Base-by-base conservation (phyloP, 1,140 invertebrate genomes). In the Euglossa dilemma region DNA sequence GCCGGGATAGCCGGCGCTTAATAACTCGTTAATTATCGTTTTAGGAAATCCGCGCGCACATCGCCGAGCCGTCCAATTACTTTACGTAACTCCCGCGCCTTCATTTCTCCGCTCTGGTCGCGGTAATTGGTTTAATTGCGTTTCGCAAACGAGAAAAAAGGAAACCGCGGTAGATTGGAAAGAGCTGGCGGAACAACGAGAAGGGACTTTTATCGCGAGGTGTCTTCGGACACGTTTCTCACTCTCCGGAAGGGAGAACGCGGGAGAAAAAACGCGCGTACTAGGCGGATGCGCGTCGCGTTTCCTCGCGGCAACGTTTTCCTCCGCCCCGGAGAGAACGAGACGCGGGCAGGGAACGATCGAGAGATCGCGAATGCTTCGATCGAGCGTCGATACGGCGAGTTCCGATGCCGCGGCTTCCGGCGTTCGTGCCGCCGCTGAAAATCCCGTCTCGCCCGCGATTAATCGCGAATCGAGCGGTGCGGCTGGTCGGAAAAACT, bases 11-110 rank as follows among this genome's bases (percentile, higher is more conserved):
- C 88, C 86, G 90, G 83, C 92, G 91, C 92, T 93, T 94, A 94
- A 94, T 94, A 94, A 94, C 93, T 94, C 93, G 93, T 94, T 94
- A 94, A 94, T 94, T 94, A 94, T 94, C 93, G 91, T 94, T 94
- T 94, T 94, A 94, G 93, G 94, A 94, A 94, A 94, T 94, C 92
- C 93, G 92, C 90, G 77, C 85, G 57, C 69, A 70, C 73, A 84
- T 72, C 64, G 75, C 71, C 83, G 85, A 86, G 79, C 84, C 84
- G 84, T 84, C 92, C 93, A 94, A 94, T 94, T 94, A 93, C 89
- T 93, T 94, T 94, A 93, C 92, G 93, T 93, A 94, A 94, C 78
- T 84, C 77, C 74, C 79, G 75, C 86, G 87, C 84, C 90, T 90
- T 90, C 92, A 91, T 94, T 93, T 93, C 92, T 92, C 90, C 90